phyloP scores from a whole-genome alignment of 2,888 invertebrate species.

The Aricia artaxerxes region DNA sequence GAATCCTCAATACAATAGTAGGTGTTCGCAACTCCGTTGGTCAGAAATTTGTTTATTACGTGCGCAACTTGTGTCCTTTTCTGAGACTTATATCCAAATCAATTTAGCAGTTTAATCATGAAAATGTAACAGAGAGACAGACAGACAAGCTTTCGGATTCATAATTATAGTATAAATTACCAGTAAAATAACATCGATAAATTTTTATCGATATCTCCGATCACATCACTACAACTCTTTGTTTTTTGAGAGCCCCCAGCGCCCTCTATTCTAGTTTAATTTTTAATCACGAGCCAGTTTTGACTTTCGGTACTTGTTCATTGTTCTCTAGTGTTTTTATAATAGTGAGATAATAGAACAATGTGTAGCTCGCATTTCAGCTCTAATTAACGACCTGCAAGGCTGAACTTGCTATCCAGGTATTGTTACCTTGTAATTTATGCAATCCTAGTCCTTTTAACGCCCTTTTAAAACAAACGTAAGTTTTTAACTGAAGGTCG shows the following conservation, averaged over 20 bases:
- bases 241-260: constrained; percentile 17
- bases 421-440: constrained; percentile 5
- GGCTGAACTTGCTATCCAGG: not conserved
- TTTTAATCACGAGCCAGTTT: constrained; percentile 21
- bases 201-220: not conserved
- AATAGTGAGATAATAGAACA: constrained; percentile 22
- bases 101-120: no score
- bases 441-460: not conserved
- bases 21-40: no score
- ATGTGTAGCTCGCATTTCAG: constrained; percentile 17
- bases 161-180: not conserved
- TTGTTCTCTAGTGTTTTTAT: constrained; percentile 23
- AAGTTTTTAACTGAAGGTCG: not conserved
- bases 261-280: constrained; percentile 27
- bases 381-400: not conserved
- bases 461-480: not conserved
- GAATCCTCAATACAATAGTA: no score
- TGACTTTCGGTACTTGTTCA: constrained; percentile 18
- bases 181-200: not conserved
- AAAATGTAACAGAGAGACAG: no score
- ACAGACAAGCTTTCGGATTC: not conserved
- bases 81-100: no score
- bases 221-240: not conserved
- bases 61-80: no score
- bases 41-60: no score